Base-by-base conservation (phyloP, 2,113 vertebrate species). In the Orientallactaga bullata region DNA sequence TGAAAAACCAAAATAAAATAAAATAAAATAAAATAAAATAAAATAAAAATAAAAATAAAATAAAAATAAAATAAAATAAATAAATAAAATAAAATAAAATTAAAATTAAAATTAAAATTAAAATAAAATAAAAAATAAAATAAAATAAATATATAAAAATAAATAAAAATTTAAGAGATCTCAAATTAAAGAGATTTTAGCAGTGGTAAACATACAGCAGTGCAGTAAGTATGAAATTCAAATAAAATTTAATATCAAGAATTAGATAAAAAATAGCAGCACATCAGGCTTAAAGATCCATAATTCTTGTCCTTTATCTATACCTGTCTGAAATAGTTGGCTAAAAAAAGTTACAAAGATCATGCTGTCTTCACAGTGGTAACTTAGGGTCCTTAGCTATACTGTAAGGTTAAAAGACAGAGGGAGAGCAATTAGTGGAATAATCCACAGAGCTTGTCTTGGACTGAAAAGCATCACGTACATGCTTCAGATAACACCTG, bases 91-190 rank as follows among this genome's bases (percentile, higher is more conserved):
- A n/a, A n/a, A n/a, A n/a, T n/a, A n/a, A n/a, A n/a, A n/a, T n/a
- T n/a, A n/a, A n/a, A n/a, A n/a, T n/a, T n/a, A n/a, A n/a, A n/a
- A n/a, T n/a, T n/a, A n/a, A n/a, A n/a, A n/a, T n/a, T n/a, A n/a
- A n/a, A n/a, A n/a, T n/a, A n/a, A 47, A 47, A 47, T 47, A 47
- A 47, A 55, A 55, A 55, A 10, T 55, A 55, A 55, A 55, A 55
- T 55, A 7, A 55, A 96, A 68, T 30, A 7, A 17, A 13, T 35
- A 76, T 66, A 68, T 30, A 7, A 17, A 13, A 42, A 76, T 66
- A 81, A 92, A 95, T 95, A 76, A 93, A 85, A 91, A 93, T 60
- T 30, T 69, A 69, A 83, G 7, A 72, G 51, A 77, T 42, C 37
- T 39, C 35, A 68, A 83, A 79, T 55, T 55, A 55, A 55, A 58